phyloP scores from a whole-genome alignment of 2,888 invertebrate genomes.

The Sinotaia quadrata region DNA sequence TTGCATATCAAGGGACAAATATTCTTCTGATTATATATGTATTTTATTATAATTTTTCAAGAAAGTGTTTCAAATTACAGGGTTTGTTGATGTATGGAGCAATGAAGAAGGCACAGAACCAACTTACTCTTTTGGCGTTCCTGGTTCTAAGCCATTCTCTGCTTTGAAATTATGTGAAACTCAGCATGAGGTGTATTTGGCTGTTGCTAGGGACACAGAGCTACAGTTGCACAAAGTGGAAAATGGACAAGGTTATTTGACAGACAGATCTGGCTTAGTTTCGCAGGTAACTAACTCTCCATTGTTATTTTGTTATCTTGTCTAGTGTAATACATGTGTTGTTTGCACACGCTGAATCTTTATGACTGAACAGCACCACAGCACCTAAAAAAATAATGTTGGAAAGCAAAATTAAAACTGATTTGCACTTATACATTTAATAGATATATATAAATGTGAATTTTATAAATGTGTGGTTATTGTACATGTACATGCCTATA shows the following conservation, averaged over 20 bases:
- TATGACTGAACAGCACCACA: too few species aligned
- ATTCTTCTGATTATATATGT: not conserved
- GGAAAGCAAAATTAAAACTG: too few species aligned
- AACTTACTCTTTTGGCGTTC: slow-evolving; percentile 38
- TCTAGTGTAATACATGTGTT: too few species aligned
- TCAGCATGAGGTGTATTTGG: not conserved
- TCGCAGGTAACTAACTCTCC: too few species aligned
- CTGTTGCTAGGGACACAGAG: not conserved
- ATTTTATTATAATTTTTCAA: not conserved
- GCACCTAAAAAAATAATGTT: too few species aligned
- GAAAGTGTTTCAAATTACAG: slow-evolving; percentile 42
- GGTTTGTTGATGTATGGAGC: slow-evolving; percentile 65
- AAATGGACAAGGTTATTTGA: not conserved
- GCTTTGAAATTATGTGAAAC: slow-evolving; percentile 32
- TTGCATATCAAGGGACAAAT: not conserved
- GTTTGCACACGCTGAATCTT: too few species aligned
- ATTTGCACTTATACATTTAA: too few species aligned
- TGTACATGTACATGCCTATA: too few species aligned
- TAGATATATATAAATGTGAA: too few species aligned
- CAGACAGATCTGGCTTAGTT: too few species aligned
- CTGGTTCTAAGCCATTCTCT: slow-evolving; percentile 22
- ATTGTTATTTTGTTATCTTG: too few species aligned
- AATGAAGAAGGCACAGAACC: slow-evolving; percentile 48
- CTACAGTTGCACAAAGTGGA: slow-evolving; percentile 37
- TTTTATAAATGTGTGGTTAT: too few species aligned